Evolutionary conservation across 2,797 vertebrate species (phyloP), one percentile per base, ranked within the genome.

Genomic region (Tokudaia muenninki): DNA sequence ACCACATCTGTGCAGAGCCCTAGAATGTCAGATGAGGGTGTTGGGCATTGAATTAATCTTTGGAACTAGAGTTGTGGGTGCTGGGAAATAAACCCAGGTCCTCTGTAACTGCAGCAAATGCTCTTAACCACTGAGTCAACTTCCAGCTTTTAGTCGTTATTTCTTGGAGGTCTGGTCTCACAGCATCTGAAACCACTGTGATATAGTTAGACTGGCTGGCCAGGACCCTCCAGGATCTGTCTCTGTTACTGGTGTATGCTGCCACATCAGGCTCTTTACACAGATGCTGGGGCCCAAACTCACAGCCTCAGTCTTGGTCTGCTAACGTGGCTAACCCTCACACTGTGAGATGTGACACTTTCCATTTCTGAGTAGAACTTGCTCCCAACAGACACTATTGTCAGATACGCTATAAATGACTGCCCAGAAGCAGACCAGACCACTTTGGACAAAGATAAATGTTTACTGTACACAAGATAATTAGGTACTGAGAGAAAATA

Each of bases 381-480:
- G 75, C 12, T 34, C 37, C 74, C 61, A 81, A 55, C 12, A 29
- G 41, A 92, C 9, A 44, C 37, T 95, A 17, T 63, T 44, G 4
- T 88, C 50, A 61, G n/a, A 37, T 78, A 19, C 34, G 22, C 59
- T 17, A 19, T 29, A 44, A 34, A 47, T 91, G 50, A 72, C 34
- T 84, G 90, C 61, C 16, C 2, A 61, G 93, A 92, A 94, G 37
- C 84, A n/a, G 34, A 21, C 47, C 50, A 88, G 74, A 88, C 47
- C 13, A 92, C n/a, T 95, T 80, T 90, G 78, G 81, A 2, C 22
- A 92, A 94, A 63, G 52, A 67, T 57, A 87, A 0, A 37, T 81
- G 87, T 93, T 96, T 93, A 77, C 44, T 63, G 24, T 57, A 89
- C 11, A 19, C 31, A 81, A 77, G 79, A 74, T 88, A 88, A 83